phyloP scores from a whole-genome alignment of 2,888 invertebrate genomes.

The Synergus japonicus region DNA sequence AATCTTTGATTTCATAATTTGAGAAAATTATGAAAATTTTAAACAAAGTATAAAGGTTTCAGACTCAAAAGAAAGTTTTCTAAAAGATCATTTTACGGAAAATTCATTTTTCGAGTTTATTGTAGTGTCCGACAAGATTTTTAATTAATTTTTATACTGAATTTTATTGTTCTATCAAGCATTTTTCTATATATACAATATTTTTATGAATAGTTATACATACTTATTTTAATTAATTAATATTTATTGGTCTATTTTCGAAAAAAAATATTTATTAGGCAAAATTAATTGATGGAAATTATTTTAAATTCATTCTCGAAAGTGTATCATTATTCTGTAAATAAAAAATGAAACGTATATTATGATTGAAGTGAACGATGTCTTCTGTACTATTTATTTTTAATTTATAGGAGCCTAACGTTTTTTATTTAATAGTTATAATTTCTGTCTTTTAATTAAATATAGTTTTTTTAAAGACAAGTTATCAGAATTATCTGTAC shows the following conservation, averaged over 20 bases:
- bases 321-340: background rate
- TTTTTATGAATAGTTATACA: background rate
- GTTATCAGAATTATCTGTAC: too few relatives aligned
- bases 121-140: background rate
- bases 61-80: background rate
- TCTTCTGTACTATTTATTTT: background rate
- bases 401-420: background rate
- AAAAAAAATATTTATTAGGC: too few relatives aligned
- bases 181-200: background rate
- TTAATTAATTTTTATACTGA: background rate
- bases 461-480: too few relatives aligned
- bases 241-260: background rate
- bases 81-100: background rate
- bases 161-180: background rate
- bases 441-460: too few relatives aligned
- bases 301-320: background rate
- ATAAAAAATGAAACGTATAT: background rate
- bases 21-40: background rate
- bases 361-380: background rate
- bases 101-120: background rate
- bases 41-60: background rate
- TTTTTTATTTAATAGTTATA: too few relatives aligned
- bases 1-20: conserved; percentile 2
- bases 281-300: too few relatives aligned
- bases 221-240: background rate